phyloP scores from a whole-genome alignment of 2,797 vertebrate species.

The Simalia tracyae region DNA sequence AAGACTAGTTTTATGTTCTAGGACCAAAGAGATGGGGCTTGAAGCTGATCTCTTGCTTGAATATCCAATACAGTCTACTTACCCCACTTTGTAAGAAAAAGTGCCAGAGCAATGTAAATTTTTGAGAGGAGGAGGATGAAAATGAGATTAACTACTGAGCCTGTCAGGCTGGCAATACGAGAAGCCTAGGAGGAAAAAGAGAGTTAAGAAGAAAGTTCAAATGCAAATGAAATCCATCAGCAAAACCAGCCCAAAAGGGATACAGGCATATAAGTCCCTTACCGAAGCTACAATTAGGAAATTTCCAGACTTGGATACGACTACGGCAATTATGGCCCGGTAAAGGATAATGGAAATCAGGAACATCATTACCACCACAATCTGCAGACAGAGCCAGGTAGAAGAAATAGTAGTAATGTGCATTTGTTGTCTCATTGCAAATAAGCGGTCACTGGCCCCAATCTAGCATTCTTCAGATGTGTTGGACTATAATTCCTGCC shows the following conservation, averaged over 20 bases:
- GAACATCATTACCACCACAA: conserved; percentile 74
- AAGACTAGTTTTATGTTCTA: background rate
- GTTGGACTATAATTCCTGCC: background rate
- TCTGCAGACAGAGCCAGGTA: conserved; percentile 57
- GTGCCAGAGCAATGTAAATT: conserved; percentile 76
- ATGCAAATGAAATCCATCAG: background rate
- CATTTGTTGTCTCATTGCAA: background rate
- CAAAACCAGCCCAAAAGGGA: background rate
- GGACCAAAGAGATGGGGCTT: background rate
- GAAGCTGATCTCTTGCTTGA: background rate
- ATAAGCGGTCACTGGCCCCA: too few species aligned
- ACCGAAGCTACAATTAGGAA: conserved; percentile 69
- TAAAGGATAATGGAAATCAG: conserved; percentile 79
- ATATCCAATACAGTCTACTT: conserved; percentile 26
- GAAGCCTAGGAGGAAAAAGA: conserved; percentile 68
- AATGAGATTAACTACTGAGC: conserved; percentile 80
- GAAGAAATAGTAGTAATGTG: background rate
- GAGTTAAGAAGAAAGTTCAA: background rate
- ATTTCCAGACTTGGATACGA: conserved; percentile 69
- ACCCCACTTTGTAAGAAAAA: conserved; percentile 84
- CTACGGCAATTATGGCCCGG: conserved; percentile 67
- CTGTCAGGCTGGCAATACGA: conserved; percentile 76
- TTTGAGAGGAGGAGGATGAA: conserved; percentile 80
- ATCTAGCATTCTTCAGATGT: background rate
- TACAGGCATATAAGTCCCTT: conserved; percentile 53